Evolutionary conservation across 2,113 vertebrate genomes (phyloP).

Genomic region (Nyctibius bracteatus): DNA sequence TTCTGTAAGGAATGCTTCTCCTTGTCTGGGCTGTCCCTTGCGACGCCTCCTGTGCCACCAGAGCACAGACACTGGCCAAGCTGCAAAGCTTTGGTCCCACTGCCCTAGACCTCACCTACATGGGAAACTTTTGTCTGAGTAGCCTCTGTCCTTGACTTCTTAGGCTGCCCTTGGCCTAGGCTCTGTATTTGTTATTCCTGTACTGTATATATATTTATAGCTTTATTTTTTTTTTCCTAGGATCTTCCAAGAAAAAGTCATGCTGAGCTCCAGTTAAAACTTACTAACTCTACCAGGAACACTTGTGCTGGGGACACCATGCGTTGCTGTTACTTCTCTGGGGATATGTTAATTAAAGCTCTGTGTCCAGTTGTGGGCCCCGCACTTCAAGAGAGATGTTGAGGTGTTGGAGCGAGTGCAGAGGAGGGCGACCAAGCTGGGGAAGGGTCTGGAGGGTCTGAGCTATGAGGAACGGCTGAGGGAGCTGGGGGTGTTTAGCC

Average conservation of each 20-base stretch:
- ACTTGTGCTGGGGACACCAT: background rate
- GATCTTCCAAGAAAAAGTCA: background rate
- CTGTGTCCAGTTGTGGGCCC: no score
- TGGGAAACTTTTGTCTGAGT: background rate
- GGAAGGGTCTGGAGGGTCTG: no score
- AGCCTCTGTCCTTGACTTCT: background rate
- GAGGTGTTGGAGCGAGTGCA: no score
- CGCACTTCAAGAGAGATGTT: no score
- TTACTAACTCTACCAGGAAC: background rate
- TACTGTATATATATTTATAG: background rate
- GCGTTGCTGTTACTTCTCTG: background rate
- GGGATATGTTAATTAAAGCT: background rate
- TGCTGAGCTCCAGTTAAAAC: background rate
- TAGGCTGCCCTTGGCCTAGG: background rate
- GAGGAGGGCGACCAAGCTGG: no score
- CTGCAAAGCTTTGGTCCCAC: background rate
- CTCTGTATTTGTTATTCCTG: background rate
- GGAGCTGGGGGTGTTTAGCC: no score
- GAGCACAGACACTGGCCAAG: background rate
- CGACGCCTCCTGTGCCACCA: background rate
- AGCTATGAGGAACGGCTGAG: no score
- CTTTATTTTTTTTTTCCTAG: background rate
- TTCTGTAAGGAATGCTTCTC: background rate
- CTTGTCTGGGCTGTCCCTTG: background rate
- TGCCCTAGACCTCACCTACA: background rate